phyloP scores from a whole-genome alignment of 2,888 invertebrate genomes.

The Hoplodrina ambigua region DNA sequence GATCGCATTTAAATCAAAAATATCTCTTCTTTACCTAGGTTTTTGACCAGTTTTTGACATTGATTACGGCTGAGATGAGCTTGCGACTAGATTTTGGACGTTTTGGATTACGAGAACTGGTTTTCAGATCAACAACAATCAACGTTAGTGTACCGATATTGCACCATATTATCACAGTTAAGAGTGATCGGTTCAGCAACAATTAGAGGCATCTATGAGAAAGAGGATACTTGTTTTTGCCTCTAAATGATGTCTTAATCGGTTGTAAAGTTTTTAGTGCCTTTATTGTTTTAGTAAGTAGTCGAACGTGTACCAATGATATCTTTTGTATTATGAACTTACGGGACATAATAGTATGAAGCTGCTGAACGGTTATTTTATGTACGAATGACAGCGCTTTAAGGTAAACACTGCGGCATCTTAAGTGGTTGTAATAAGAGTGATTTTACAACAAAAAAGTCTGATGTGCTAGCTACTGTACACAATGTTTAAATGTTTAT shows the following conservation, averaged over 20 bases:
- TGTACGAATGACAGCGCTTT: background rate
- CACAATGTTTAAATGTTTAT: background rate
- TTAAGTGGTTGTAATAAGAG: too few species aligned
- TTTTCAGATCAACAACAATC: background rate
- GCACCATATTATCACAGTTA: background rate
- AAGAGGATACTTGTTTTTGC: slow-evolving; percentile 40
- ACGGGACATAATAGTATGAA: background rate
- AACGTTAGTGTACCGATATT: slow-evolving; percentile 15
- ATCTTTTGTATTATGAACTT: background rate
- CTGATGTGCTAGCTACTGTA: background rate
- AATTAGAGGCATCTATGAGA: slow-evolving; percentile 43
- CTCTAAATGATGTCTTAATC: slow-evolving; percentile 30
- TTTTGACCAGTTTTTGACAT: too few species aligned
- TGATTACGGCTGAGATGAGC: too few species aligned
- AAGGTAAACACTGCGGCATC: too few species aligned
- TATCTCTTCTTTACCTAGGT: too few species aligned
- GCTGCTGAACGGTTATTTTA: background rate
- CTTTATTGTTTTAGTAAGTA: slow-evolving; percentile 29
- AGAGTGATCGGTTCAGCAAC: slow-evolving; percentile 16
- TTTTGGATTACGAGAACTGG: too few species aligned
- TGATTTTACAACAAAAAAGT: too few species aligned
- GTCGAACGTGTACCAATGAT: background rate
- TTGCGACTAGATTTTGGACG: too few species aligned
- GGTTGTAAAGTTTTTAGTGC: slow-evolving; percentile 27
- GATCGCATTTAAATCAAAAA: too few species aligned